These are phyloP conservation scores for Pollachius pollachius DNA, from an alignment of 2,113 vertebrate species.

Conservation along the genomic window DNA sequence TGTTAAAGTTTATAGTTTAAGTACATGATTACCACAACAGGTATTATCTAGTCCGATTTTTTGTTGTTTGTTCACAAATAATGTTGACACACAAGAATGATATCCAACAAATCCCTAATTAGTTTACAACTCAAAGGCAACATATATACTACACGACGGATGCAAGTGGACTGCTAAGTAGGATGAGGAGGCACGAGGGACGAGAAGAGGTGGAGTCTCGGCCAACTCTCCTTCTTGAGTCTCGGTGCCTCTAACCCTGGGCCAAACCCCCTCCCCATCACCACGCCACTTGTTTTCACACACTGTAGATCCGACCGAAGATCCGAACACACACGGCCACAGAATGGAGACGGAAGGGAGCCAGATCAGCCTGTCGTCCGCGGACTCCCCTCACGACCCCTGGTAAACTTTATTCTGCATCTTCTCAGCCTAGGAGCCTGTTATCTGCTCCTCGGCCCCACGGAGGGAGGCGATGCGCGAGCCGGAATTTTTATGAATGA, in stretches of 20 bases:
- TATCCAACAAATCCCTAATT: too few relatives aligned
- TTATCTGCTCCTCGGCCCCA: conserved; percentile 32
- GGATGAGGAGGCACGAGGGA: conserved; percentile 44
- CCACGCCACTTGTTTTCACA: conserved; percentile 41
- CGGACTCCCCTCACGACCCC: conserved; percentile 95
- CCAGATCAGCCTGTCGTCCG: conserved; percentile 89
- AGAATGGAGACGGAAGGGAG: conserved; percentile 95
- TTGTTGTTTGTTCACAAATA: too few relatives aligned
- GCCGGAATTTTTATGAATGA: not conserved
- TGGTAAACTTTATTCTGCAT: conserved; percentile 75
- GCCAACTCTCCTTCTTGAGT: conserved; percentile 35
- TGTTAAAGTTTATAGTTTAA: too few relatives aligned
- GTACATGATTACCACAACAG: too few relatives aligned
- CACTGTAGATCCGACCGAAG: conserved; percentile 47
- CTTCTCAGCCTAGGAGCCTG: not conserved
- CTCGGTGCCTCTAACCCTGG: conserved; percentile 66
- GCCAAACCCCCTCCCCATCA: conserved; percentile 53
- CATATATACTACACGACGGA: not conserved
- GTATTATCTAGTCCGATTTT: too few relatives aligned
- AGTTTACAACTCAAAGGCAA: too few relatives aligned
- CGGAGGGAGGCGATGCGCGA: not conserved
- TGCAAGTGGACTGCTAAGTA: conserved; percentile 19
- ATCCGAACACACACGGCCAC: conserved; percentile 61
- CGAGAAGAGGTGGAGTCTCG: conserved; percentile 64
- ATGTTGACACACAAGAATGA: too few relatives aligned